Evolutionary conservation across 2,888 invertebrate genomes (phyloP).

Genomic region (Conchocele bisecta): DNA sequence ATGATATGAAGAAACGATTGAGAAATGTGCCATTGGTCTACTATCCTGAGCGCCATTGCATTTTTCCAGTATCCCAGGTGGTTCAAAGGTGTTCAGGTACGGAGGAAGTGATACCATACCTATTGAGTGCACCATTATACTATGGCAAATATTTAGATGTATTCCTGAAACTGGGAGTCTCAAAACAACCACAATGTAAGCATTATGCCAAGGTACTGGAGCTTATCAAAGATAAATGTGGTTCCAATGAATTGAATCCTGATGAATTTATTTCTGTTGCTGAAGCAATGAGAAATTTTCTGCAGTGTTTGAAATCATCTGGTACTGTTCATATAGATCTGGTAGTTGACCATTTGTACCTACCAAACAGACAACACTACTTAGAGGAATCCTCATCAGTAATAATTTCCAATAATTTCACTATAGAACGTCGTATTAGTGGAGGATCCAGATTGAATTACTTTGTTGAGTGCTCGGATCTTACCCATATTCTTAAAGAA

Average conservation of each 20-base stretch:
- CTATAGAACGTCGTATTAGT: no score
- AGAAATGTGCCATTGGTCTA: no score
- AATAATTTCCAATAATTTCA: not conserved
- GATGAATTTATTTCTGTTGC: constrained; percentile 10
- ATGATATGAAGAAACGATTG: no score
- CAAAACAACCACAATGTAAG: constrained; percentile 2
- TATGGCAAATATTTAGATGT: constrained; percentile 35
- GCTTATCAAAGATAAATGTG: constrained; percentile 8
- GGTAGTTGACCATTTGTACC: not conserved
- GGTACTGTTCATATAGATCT: no score
- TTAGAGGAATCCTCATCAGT: not conserved
- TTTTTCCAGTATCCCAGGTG: constrained; percentile 14
- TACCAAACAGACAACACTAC: not conserved
- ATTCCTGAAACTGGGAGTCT: constrained; percentile 45
- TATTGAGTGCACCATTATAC: constrained; percentile 39
- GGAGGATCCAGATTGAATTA: no score
- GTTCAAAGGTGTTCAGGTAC: constrained; percentile 13
- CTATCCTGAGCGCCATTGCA: not conserved
- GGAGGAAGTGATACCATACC: constrained; percentile 46
- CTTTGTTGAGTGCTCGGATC: no score
- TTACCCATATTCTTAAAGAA: no score
- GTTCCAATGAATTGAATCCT: constrained; percentile 14
- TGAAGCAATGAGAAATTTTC: not conserved
- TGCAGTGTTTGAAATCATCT: no score
- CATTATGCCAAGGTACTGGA: constrained; percentile 44